Evolutionary conservation across 2,797 vertebrate species (phyloP).

Genomic region (Carduelis carduelis): DNA sequence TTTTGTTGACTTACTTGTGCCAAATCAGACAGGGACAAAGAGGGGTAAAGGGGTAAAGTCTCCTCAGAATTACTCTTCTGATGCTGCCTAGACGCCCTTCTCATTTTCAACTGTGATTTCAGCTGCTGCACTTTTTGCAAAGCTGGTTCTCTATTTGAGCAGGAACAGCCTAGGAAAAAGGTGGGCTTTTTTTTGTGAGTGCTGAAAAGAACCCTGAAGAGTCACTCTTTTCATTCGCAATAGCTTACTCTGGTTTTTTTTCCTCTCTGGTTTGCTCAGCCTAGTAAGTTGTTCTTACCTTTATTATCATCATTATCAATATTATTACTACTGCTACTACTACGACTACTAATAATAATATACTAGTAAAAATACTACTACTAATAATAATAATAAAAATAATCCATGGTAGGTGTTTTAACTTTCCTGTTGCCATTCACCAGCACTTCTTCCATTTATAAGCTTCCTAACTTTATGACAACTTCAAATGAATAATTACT

Average conservation of each 20-base stretch:
- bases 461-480: background rate
- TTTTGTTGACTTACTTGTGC: background rate
- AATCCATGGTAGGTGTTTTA: background rate
- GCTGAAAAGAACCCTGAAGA: background rate
- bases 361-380: background rate
- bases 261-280: background rate
- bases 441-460: background rate
- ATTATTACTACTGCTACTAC: background rate
- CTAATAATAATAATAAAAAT: background rate
- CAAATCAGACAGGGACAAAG: background rate
- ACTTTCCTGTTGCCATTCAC: background rate
- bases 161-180: background rate
- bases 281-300: rapidly evolving
- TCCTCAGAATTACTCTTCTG: background rate
- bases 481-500: background rate
- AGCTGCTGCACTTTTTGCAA: background rate
- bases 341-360: background rate
- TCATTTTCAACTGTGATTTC: background rate
- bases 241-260: background rate
- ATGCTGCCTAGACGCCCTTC: background rate
- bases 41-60: background rate
- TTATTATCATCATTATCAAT: background rate
- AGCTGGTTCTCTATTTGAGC: background rate
- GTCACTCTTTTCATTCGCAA: background rate
- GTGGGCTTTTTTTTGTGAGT: background rate